Evolutionary conservation across 2,797 vertebrate genomes (phyloP), one percentile per base, ranked within the genome.

Genomic region (Micropoecilia bifurca): DNA sequence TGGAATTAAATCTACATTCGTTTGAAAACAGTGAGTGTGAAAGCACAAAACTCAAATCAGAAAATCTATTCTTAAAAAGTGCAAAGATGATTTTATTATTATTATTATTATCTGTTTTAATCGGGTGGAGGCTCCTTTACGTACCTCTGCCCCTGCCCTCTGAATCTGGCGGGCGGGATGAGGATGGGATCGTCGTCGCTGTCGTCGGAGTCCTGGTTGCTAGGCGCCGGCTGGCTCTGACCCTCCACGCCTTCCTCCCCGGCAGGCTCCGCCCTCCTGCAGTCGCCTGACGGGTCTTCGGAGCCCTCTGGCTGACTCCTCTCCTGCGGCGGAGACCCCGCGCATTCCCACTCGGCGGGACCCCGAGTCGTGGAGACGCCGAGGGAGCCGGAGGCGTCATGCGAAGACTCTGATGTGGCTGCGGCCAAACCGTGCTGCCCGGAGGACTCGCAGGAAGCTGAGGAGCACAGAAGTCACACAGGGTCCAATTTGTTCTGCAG

Each of bases 181-280:
- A 99, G 96, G 69, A 99, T 97, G 0, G 98, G 98, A 80, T 99
- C 98, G 5, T 99, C 98, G 0, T 99, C 98, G 20, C 98, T 99
- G 91, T 99, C 98, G 2, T 99, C 98, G 0, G 98, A 98, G 90
- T 99, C 98, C 82, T 96, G 98, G 82, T 96, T 95, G 81, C 81
- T 92, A 18, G 96, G 93, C 18, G 95, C 73, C 0, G 96, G 89
- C 36, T 96, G 92, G 59, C 95, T 90, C 33, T 94, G 88, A 16
- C 95, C 80, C 76, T 84, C 88, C 71, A 36, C 87, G 1, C 66
- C 82, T 3, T 81, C 87, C 73, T 93, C 93, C 4, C 83, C 92
- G 0, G 87, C 25, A 36, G 96, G 87, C 80, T 97, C 96, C 0
- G 90, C 88, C 80, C 95, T 93, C 82, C 79, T 93, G 95, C 80